Evolutionary conservation across 2,888 invertebrate species (phyloP), one percentile per base, ranked within the genome.

Genomic region (Oeneis ivallda): DNA sequence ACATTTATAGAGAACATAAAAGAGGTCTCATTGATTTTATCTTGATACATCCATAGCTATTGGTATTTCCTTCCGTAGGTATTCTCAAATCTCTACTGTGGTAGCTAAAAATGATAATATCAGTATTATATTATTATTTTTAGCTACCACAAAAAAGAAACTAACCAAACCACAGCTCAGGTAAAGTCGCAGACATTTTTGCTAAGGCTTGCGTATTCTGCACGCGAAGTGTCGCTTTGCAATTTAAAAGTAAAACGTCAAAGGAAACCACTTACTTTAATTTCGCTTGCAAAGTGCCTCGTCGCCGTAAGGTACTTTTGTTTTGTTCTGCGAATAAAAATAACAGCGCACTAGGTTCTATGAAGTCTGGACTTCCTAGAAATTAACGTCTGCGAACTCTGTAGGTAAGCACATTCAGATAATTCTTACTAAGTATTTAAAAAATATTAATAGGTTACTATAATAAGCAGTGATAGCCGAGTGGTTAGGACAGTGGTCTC

Each of bases 241-340:
- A 59, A 59, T 59, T 59, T 37, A 59, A 59, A 53, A 34, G 53
- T 34, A 59, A 47, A 45, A 15, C 58, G 26, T 45, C 59, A 59
- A 59, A 57, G 17, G 13, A 26, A 43, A 47, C 19, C 3, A 32
- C 47, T 2, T 7, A 32, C 59, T 47, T 15, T 19, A 49, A 50
- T 52, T 52, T 52, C 41, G 41, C 52, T 41, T 61, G 26, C 52
- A 52, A 61, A 61, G 32, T 32, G 10, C 39, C 52, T 52, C 39
- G n/a, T n/a, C 52, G 60, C n/a, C 11, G 0, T 56, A 41, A 7
- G 19, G 41, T 8, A 56, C 39, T 13, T 17, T 41, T 56, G 39
- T 19, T 19, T 41, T 56, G 56, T 56, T 56, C 13, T 8, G 39
- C 13, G 53, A 19, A 41, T 56, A 41, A 41, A 56, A 41, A 56